Evolutionary conservation across 2,888 invertebrate species (phyloP).

Genomic region (Galeruca laticollis): DNA sequence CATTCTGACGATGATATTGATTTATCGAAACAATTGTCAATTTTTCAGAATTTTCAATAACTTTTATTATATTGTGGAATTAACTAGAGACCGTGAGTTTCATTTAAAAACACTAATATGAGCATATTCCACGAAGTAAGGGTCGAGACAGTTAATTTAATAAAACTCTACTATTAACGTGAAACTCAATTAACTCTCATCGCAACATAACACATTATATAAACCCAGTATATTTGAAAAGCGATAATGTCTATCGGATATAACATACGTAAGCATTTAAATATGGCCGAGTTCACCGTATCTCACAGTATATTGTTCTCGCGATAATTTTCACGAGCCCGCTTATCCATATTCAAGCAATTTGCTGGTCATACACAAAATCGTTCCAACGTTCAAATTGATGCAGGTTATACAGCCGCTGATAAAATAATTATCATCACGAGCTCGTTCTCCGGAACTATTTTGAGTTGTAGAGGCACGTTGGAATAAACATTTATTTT

Average conservation of each 20-base stretch:
- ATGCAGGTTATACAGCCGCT: slow-evolving; percentile 22
- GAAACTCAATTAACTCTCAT: no score
- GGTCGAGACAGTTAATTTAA: no score
- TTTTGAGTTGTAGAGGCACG: background rate
- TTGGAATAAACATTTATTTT: slow-evolving; percentile 3
- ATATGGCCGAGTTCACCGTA: slow-evolving; percentile 24
- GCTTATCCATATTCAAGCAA: slow-evolving; percentile 37
- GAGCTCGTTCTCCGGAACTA: slow-evolving; percentile 18
- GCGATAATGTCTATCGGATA: slow-evolving; percentile 10
- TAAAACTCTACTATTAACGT: no score
- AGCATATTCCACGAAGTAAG: no score
- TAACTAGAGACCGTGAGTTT: no score
- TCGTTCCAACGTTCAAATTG: slow-evolving; percentile 20
- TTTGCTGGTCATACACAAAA: slow-evolving; percentile 36
- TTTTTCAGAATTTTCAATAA: no score
- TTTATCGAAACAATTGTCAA: no score
- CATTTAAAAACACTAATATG: no score
- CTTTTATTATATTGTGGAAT: no score
- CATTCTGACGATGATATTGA: no score
- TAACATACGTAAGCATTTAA: slow-evolving; percentile 11
- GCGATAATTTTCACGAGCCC: slow-evolving; percentile 33
- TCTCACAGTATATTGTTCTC: slow-evolving; percentile 24
- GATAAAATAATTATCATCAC: slow-evolving; percentile 32
- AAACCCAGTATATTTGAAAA: slow-evolving; percentile 17
- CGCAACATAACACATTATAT: no score